Base-by-base conservation (phyloP, 2,888 invertebrate genomes). In the Cephus runcator region DNA sequence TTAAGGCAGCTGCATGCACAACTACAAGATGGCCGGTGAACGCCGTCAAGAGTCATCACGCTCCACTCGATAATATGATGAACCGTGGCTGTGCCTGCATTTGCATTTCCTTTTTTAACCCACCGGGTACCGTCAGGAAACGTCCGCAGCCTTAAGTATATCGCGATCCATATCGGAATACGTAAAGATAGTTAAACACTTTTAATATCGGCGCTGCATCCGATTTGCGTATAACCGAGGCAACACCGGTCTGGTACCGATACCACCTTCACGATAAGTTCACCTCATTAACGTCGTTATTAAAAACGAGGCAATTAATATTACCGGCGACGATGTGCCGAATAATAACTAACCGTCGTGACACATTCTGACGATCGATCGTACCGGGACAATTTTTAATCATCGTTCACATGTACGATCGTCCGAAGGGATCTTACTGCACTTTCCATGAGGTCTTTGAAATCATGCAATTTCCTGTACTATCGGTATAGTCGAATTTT, bases 281-380 rank as follows among this genome's bases (percentile, higher is more conserved):
- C 86, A 85, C 84, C 33, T 86, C 86, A 86, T 86, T 86, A 86
- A 86, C 85, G 85, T 85, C 86, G 84, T 85, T 85, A 86, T 86
- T 85, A 86, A 86, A 86, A 85, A 84, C 79, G 82, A 76, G 80
- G 85, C 83, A 81, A 75, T 78, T 78, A 76, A 75, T 73, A 56
- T 69, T 73, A 73, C 56, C 75, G 40, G 34, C 31, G 3, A 71
- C 76, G 34, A 34, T 12, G 40, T 33, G 79, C 79, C 79, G 79
- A 85, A 84, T 85, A 85, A 84, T 84, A 81, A 83, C 81, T 34
- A 3, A 11, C 31, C 9, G 31, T 9, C 15, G 3, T 11, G 33
- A 71, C 71, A 71, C 71, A 56, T 23, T 56, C 23, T 9, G 23
- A 15, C 56, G 23, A 56, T 56, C 56, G 56, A 56, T 56, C 56